phyloP scores from a whole-genome alignment of 2,888 invertebrate species.

The Agrochola circellaris region DNA sequence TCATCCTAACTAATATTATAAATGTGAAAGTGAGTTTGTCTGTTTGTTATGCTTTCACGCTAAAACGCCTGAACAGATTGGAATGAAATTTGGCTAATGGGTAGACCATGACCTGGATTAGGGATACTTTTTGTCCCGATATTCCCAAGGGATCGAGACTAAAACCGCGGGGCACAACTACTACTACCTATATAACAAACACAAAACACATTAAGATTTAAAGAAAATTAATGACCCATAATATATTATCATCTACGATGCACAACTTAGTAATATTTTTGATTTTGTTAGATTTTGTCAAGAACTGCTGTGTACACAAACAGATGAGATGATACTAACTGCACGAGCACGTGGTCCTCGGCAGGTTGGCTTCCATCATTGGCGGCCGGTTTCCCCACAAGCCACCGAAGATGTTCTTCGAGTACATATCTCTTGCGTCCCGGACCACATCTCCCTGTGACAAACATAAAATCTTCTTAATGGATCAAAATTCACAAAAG shows the following conservation, averaged over 20 bases:
- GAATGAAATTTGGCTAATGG: too few relatives aligned
- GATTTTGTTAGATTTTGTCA: not conserved
- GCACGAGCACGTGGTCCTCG: constrained; percentile 91
- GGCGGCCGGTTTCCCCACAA: constrained; percentile 93
- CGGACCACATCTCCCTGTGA: constrained; percentile 76
- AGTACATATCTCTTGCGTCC: constrained; percentile 78
- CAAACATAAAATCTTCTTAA: constrained; percentile 5
- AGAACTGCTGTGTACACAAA: not conserved
- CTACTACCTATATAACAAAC: not conserved
- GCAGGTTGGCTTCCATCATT: constrained; percentile 85
- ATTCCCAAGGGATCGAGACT: too few relatives aligned
- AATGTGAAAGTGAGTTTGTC: too few relatives aligned
- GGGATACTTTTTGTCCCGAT: too few relatives aligned
- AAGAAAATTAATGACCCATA: not conserved
- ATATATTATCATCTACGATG: not conserved
- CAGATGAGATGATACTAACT: constrained; percentile 91
- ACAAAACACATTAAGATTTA: not conserved
- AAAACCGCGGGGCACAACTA: too few relatives aligned
- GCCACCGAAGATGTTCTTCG: constrained; percentile 91
- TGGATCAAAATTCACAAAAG: not conserved
- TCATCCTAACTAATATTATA: not conserved
- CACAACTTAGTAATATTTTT: not conserved
- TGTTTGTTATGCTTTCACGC: too few relatives aligned
- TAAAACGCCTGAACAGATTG: too few relatives aligned
- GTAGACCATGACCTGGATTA: too few relatives aligned